Evolutionary conservation across 1,140 invertebrate genomes (phyloP), one percentile per base, ranked within the genome.

Genomic region (Papilio aristodemus): DNA sequence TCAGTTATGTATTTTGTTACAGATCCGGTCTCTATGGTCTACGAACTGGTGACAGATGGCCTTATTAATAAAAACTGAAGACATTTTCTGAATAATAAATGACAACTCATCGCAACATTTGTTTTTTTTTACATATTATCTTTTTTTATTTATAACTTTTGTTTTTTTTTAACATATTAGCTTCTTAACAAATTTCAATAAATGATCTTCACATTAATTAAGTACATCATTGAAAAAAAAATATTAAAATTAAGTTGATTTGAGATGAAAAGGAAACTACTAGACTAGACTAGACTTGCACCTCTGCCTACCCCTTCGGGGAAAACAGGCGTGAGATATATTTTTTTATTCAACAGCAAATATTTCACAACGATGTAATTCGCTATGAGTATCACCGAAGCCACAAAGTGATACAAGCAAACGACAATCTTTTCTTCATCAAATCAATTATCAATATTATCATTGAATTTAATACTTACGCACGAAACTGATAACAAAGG

Each of bases 1-100:
- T 10, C 10, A 19, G 19, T 10, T 46, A 10, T 46, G 17, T 37
- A n/a, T 14, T 46, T 67, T 38, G 17, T 74, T 70, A 46, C 70
- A 77, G 75, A 25, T 58, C 39, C 36, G 75, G 75, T n/a, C 43
- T 77, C 13, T 74, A 60, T 46, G 59, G 57, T 7, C 57, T 77
- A 1, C 36, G 38, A n/a, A 77, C 75, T 37, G 57, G 68, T 6
- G 43, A 19, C 13, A 67, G 7, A 37, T 77, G 70, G 70, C 75
- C 75, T 0, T 77, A 68, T 46, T 76, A 17, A 70, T n/a, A n/a
- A n/a, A 62, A 41, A 66, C 11, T 39, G 41, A 71, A 71, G 14
- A 71, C 38, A 54, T 19, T 46, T 0, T 4, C 43, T 19, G n/a
- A n/a, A n/a, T 22, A 46, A 46, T 46, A 46, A 19, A 19, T 0